phyloP scores from a whole-genome alignment of 2,797 vertebrate genomes.

The Phoebastria nigripes region DNA sequence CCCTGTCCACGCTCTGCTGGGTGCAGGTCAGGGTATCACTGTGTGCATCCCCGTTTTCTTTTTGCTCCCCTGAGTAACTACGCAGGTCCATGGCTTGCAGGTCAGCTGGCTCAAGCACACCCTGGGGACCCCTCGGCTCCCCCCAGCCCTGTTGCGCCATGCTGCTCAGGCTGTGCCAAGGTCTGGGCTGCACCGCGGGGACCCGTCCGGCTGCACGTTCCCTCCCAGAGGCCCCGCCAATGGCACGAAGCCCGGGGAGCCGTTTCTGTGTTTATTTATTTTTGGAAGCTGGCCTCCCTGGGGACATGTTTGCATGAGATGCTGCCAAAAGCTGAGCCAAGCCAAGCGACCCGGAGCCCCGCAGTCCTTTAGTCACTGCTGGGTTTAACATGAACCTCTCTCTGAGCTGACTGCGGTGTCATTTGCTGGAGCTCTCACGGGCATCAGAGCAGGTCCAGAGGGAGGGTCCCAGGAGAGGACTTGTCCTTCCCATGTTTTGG shows the following conservation, averaged over 20 bases:
- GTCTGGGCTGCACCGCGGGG: accelerated
- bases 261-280: not conserved
- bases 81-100: not conserved
- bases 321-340: not conserved
- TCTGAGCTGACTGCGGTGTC: accelerated
- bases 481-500: not conserved
- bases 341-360: not conserved
- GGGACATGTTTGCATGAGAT: not conserved
- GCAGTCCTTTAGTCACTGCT: accelerated
- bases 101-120: not conserved
- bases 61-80: not conserved
- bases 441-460: not conserved
- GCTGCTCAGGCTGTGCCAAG: not conserved
- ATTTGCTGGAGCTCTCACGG: not conserved
- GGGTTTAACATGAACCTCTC: not conserved
- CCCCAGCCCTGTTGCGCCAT: not conserved
- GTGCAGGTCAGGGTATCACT: not conserved
- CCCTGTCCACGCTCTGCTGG: not conserved
- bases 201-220: accelerated
- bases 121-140: not conserved
- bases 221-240: not conserved
- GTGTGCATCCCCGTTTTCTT: not conserved
- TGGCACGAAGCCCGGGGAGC: not conserved
- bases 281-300: not conserved
- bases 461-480: not conserved